Base-by-base conservation (phyloP, 2,888 invertebrate species). In the Herminia tarsipennalis region DNA sequence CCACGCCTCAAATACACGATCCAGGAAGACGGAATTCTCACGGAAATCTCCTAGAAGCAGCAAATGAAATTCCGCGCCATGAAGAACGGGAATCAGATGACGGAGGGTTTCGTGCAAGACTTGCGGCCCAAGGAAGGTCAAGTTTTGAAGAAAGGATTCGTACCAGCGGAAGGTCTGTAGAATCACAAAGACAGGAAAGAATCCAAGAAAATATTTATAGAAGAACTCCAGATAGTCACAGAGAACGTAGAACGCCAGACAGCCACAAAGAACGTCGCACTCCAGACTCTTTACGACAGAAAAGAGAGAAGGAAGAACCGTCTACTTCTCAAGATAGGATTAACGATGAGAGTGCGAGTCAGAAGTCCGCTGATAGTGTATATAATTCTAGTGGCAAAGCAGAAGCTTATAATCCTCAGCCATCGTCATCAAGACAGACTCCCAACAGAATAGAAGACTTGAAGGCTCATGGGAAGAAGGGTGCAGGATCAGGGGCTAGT, bases 21-120 rank as follows among this genome's bases (percentile, higher is more conserved):
- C 70, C 82, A 55, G 85, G 88, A 1, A 71, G 94, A 66, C 81
- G 94, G 63, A 93, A 93, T 43, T 94, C 94, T 0, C 92, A 94
- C 47, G 93, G 93, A 0, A 94, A 94, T 60, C 85, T 94, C 12
- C 78, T 94, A 29, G 94, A 94, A 62, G 48, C 46, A 24, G 49
- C 45, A 14, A 78, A 70, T 39, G 86, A 86, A 45, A 78, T 68
- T 17, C 76, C 76, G 4, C 78, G 81, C 28, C 77, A 81, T 55
- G 92, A 92, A 10, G 93, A 93, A 66, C 83, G 93, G 34, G 93
- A 93, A 69, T 93, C 93, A 5, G 93, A 93, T 53, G 93, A 94
- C 53, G 94, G 94, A 1, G 94, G 94, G 1, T 94, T 94, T 62
- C 79, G 93, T 49, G 78, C 87, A 20, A 80, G 92, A 36, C 67